A percentile compares a stretch with the other conserved stretches of the same genome.
Conservation (phyloP, 1,140 invertebrate genomes). For the Battus philenor region DNA sequence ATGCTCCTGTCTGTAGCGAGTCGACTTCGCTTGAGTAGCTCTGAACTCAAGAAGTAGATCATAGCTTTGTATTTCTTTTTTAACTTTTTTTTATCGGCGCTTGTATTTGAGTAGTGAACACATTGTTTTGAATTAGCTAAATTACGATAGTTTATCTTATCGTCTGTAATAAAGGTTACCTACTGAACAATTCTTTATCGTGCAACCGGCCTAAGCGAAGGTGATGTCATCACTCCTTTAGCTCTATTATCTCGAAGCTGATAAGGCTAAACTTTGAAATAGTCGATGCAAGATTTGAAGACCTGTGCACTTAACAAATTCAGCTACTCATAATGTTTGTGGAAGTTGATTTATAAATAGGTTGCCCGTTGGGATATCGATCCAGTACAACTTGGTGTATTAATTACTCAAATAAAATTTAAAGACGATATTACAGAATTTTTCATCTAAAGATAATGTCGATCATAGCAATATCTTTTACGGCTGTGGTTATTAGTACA, state of each 20-base stretch:
- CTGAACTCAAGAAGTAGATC: constrained; percentile 36
- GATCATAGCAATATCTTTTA: neutral
- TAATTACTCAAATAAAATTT: neutral
- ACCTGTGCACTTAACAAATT: constrained; percentile 18
- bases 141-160: constrained; percentile 46
- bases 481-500: neutral
- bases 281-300: constrained; percentile 30
- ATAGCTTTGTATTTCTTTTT: constrained; percentile 32
- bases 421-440: neutral
- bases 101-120: neutral
- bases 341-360: too few species aligned
- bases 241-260: constrained; percentile 60
- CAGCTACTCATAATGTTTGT: neutral
- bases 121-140: constrained; percentile 39
- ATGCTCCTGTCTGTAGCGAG: constrained; percentile 69
- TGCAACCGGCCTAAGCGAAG: constrained; percentile 39
- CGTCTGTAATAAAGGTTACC: constrained; percentile 44
- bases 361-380: neutral
- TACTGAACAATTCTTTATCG: constrained; percentile 62
- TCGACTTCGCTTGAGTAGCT: constrained; percentile 55
- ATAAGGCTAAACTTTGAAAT: constrained; percentile 62
- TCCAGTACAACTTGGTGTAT: neutral
- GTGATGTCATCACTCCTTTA: constrained; percentile 65
- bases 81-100: neutral
- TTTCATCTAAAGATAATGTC: neutral